Base-by-base conservation (phyloP, 2,113 vertebrate genomes). In the Phyllostomus hastatus region DNA sequence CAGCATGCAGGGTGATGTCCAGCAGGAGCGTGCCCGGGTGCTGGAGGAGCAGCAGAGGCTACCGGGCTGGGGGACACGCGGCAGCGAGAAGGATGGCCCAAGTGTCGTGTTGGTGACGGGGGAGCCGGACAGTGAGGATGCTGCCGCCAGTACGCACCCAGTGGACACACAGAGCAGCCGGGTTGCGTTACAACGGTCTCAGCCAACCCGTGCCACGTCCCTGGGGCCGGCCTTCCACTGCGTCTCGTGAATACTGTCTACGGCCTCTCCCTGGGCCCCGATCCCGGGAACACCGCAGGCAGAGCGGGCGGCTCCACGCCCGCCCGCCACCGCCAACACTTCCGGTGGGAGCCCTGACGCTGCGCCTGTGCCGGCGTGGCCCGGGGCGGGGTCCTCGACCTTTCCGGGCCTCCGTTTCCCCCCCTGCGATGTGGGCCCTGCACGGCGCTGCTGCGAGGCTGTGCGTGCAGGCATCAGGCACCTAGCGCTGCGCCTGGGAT, bases 371-470 rank as follows among this genome's bases (percentile, higher is more conserved):
- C 5, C 2, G 0, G 12, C 0, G 15, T 7, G 7, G 81, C 52
- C 2, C 0, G 3, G 22, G 26, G 19, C 0, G 0, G 54, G 35
- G 9, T 1, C 10, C 14, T 6, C 3, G 5, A 7, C 4, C 7
- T 50, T 52, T 11, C 26, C 1, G 19, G 1, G 43, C 57, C 35
- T 78, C 11, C 0, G 57, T 10, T 14, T 46, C 41, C 75, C n/a
- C 4, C 2, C 14, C 12, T 1, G 1, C 41, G 7, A 4, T 0
- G 0, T 0, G n/a, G 35, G 10, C 20, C 2, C 10, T 3, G 43
- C 4, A 7, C 2, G 0, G 2, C 0, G 79, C 6, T 5, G 5
- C 12, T 2, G 8, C 5, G 26, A 28, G 6, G 2, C 1, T 4
- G 28, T 3, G 0, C 0, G 4, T 5, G 5, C 24, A 31, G 61